Evolutionary conservation across 2,113 vertebrate species (phyloP), one percentile per base, ranked within the genome.

Genomic region (Plecturocebus donacophilus): DNA sequence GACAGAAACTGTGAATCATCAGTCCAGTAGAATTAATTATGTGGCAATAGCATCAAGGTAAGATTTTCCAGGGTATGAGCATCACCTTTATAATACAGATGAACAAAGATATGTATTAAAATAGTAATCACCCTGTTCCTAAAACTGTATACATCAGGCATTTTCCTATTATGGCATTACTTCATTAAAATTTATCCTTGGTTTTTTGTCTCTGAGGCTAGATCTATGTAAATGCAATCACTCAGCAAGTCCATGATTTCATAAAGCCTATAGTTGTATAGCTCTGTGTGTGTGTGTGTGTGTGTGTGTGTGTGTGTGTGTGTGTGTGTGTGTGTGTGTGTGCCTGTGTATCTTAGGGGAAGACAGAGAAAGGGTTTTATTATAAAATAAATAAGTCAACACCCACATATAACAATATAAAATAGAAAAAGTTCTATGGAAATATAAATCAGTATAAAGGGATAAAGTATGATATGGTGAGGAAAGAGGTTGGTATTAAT

Each of bases 141-240:
- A 91, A 17, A 93, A 85, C 47, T 91, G 27, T 91, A 38, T 49
- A 80, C 2, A 54, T 80, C n/a, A 70, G 47, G n/a, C 20, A 81
- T 84, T 91, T 93, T 96, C 32, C 10, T 16, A 75, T 75, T 47
- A 58, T 21, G 14, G 9, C 3, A 49, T 76, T 77, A 52, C 90
- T 90, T 85, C 90, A 52, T 52, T 93, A 96, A 76, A 76, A 52
- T 23, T 75, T 56, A 85, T 64, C 47, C 66, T 92, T 75, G 21
- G 2, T 85, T 61, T 64, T 90, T 93, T 75, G 12, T 21, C 23
- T 94, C 42, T 54, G 13, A 90, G 5, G 40, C 66, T 89, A 84
- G 8, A 49, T 71, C 19, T 90, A 70, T 76, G 81, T 20, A 93
- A 86, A 92, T 92, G 47, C 25, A 75, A 32, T 83, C 19, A 89